A percentile compares a stretch with the other conserved stretches of the same genome.
Evolutionary conservation across 2,888 invertebrate genomes (phyloP).

Genomic region (Netelia virgata): DNA sequence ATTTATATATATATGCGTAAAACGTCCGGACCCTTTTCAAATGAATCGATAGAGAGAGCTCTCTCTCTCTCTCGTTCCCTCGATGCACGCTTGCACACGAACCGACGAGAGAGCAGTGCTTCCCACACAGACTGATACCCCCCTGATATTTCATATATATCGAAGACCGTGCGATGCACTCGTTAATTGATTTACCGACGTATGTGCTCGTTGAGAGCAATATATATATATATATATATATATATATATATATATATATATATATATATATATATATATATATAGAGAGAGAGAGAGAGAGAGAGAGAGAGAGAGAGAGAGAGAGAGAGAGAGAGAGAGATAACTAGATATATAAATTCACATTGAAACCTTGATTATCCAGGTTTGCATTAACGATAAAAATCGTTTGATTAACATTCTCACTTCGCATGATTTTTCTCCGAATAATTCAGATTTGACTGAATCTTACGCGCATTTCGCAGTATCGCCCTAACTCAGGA

Average conservation of each 20-base stretch:
- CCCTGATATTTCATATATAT: conserved; percentile 60
- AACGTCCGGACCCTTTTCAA: conserved; percentile 36
- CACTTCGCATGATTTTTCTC: too few relatives aligned
- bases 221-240: not conserved
- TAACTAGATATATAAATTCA: not conserved
- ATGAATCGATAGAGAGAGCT: conserved; percentile 51
- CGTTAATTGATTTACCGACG: conserved; percentile 64
- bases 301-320: too few relatives aligned
- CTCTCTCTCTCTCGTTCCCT: conserved; percentile 24
- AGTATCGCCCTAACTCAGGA: too few relatives aligned
- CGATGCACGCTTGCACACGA: conserved; percentile 38
- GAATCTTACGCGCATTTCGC: too few relatives aligned
- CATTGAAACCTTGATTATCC: not conserved
- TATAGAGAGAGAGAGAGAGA: too few relatives aligned
- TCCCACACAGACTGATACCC: conserved; percentile 13
- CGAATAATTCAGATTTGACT: too few relatives aligned
- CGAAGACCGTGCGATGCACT: conserved; percentile 65
- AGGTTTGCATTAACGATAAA: too few relatives aligned
- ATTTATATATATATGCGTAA: conserved; percentile 5
- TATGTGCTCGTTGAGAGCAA: not conserved
- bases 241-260: not conserved
- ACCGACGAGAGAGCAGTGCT: conserved; percentile 6
- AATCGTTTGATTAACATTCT: too few relatives aligned
- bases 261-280: too few relatives aligned
- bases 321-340: too few relatives aligned